A percentile compares a stretch with the other conserved stretches of the same genome.
phyloP scores from a whole-genome alignment of 2,888 invertebrate genomes.

The Phoenoteleia sp. region DNA sequence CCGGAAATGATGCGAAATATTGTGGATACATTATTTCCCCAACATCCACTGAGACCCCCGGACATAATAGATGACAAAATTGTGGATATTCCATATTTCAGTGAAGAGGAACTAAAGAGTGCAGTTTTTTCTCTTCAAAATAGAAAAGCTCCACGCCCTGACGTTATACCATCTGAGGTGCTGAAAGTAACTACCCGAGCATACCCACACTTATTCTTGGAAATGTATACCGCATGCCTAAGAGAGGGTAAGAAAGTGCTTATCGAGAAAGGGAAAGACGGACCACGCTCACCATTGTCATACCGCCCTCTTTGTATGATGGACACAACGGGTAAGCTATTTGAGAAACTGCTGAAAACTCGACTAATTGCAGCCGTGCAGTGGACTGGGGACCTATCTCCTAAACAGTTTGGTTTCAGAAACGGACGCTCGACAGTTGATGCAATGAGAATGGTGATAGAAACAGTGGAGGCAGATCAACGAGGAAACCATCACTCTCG shows the following conservation, averaged over 20 bases:
- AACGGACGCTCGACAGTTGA: constrained; percentile 66
- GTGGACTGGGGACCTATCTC: constrained; percentile 31
- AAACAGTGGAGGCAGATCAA: not conserved
- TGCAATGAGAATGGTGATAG: constrained; percentile 54
- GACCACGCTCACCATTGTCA: no score
- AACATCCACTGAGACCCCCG: not conserved
- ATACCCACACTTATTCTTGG: constrained; percentile 75
- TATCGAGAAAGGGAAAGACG: no score
- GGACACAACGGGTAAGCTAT: constrained; percentile 75
- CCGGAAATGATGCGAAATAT: constrained; percentile 19
- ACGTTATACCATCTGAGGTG: constrained; percentile 55
- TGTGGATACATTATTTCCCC: not conserved
- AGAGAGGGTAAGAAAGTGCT: no score
- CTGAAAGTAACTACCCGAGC: not conserved
- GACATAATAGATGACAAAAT: not conserved
- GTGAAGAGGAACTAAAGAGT: constrained; percentile 39
- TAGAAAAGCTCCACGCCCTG: constrained; percentile 72
- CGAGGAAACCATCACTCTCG: not conserved
- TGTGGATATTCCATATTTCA: constrained; percentile 17
- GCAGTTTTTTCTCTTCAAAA: not conserved
- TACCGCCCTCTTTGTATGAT: constrained; percentile 79
- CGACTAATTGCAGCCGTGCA: constrained; percentile 72
- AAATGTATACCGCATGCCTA: no score
- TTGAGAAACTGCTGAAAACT: constrained; percentile 76
- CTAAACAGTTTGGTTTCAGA: constrained; percentile 52